A percentile compares a stretch with the other conserved stretches of the same genome.
Evolutionary conservation across 1,140 invertebrate genomes (phyloP).

Genomic region (Calycopis cecrops): DNA sequence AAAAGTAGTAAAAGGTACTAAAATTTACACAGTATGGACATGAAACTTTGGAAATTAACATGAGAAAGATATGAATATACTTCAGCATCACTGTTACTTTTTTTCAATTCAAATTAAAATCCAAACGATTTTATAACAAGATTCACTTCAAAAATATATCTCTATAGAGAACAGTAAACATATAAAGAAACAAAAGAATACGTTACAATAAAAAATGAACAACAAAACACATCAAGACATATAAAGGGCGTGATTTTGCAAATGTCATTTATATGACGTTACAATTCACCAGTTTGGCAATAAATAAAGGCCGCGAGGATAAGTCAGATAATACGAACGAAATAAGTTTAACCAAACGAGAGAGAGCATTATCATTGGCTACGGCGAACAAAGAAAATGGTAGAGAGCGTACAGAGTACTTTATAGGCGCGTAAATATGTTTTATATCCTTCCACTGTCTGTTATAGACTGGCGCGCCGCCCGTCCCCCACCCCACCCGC

Average conservation of each 20-base stretch:
- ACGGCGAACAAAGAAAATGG: constrained; percentile 72
- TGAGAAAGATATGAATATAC: too few relatives aligned
- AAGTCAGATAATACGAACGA: constrained; percentile 68
- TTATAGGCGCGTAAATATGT: constrained; percentile 75
- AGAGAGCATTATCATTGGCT: constrained; percentile 73
- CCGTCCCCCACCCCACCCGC: constrained; percentile 36
- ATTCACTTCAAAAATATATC: too few relatives aligned
- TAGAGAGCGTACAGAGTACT: constrained; percentile 72
- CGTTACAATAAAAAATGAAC: too few relatives aligned
- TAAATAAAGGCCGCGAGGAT: constrained; percentile 67
- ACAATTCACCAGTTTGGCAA: constrained; percentile 54
- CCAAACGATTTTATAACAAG: too few relatives aligned
- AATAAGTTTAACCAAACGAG: constrained; percentile 73
- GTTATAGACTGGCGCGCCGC: constrained; percentile 68
- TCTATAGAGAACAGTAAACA: too few relatives aligned
- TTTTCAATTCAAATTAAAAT: too few relatives aligned
- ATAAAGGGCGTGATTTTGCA: constrained; percentile 4
- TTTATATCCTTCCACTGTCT: constrained; percentile 74
- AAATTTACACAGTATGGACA: too few relatives aligned
- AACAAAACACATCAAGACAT: too few relatives aligned
- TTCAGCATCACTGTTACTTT: too few relatives aligned
- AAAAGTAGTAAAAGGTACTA: too few relatives aligned
- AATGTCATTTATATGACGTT: constrained; percentile 52
- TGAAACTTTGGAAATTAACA: too few relatives aligned
- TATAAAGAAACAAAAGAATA: too few relatives aligned